Evolutionary conservation across 2,113 vertebrate genomes (phyloP), one percentile per base, ranked within the genome.

Genomic region (Epinephelus cyanopodus): DNA sequence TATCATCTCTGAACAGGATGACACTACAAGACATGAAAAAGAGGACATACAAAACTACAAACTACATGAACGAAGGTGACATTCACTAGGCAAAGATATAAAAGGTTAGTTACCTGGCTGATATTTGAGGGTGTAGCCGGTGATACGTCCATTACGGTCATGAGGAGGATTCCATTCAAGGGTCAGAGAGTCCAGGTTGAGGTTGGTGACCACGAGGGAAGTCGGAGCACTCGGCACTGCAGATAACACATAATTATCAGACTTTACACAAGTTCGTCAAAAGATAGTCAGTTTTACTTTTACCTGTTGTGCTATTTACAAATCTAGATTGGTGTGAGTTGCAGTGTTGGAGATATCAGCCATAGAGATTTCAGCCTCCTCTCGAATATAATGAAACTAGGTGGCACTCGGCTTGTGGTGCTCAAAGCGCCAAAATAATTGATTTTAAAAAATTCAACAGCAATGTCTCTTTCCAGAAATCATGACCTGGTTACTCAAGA

Each of bases 131-230:
- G 94, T 97, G 90, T 99, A 99, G 42, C 97, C 97, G 1, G 93
- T 97, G 92, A 99, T 95, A 92, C 92, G 89, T 54, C 98, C 98
- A 72, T 99, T 99, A 9, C 92, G 97, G 73, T 96, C 96, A 29
- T 93, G 92, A 15, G 98, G 98, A 53, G 96, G 97, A 53, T 91
- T 96, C 98, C 98, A 99, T 77, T 97, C 96, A 86, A 99, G 94
- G 71, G 97, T 98, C 74, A 99, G 84, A 47, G 98, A 97, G 84
- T 99, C 97, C 87, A 96, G 6, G 13, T 95, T 96, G n/a, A 95
- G 92, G 79, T 96, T 95, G 60, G 92, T 91, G 82, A 99, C 96
- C 74, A 94, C 92, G 90, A 99, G 90, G 85, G 95, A 97, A 1
- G 96, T 94, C 0, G 97, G 97, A 63, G 93, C 90, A 19, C 97